Percentiles rank a stretch among this genome's conserved stretches.
These are phyloP conservation scores for Leptestheria dahalacensis DNA, from an alignment of 1,140 invertebrate species.

Conservation along the genomic window DNA sequence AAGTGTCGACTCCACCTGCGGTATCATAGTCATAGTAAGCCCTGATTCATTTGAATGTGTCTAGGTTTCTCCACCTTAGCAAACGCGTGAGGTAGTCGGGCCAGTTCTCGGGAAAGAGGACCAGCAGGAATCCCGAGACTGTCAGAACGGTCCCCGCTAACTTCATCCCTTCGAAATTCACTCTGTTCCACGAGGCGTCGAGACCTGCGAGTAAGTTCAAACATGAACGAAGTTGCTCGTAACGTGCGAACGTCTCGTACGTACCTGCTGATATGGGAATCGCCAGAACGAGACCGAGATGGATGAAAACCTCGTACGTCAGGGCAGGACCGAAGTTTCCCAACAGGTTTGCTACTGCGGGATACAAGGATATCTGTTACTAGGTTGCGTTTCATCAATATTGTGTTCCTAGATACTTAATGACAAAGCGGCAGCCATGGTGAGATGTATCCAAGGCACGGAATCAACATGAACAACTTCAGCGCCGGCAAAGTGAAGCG, in stretches of 20 bases:
- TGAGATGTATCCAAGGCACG: slow-evolving; percentile 62
- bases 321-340: slow-evolving; percentile 78
- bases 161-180: slow-evolving; percentile 83
- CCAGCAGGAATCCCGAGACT: slow-evolving; percentile 75
- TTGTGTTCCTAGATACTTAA: slow-evolving; percentile 39
- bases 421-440: slow-evolving; percentile 57
- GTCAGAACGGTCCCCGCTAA: slow-evolving; percentile 80
- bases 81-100: slow-evolving; percentile 79
- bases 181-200: slow-evolving; percentile 68
- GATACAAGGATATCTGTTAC: slow-evolving; percentile 17
- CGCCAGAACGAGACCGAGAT: slow-evolving; percentile 73
- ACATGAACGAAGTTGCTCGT: slow-evolving; percentile 10
- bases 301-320: slow-evolving; percentile 85
- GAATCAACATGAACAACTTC: slow-evolving; percentile 60
- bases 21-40: neutral
- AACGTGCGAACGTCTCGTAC: slow-evolving; percentile 9
- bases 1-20: slow-evolving; percentile 43
- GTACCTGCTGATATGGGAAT: slow-evolving; percentile 83
- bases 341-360: slow-evolving; percentile 74
- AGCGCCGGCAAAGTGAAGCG: slow-evolving; percentile 64
- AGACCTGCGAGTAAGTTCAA: slow-evolving; percentile 44
- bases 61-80: slow-evolving; percentile 43
- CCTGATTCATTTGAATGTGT: neutral
- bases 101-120: slow-evolving; percentile 91
- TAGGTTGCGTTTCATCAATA: neutral